Base-by-base conservation (phyloP, 2,888 invertebrate genomes). In the Nymphalis c-album region DNA sequence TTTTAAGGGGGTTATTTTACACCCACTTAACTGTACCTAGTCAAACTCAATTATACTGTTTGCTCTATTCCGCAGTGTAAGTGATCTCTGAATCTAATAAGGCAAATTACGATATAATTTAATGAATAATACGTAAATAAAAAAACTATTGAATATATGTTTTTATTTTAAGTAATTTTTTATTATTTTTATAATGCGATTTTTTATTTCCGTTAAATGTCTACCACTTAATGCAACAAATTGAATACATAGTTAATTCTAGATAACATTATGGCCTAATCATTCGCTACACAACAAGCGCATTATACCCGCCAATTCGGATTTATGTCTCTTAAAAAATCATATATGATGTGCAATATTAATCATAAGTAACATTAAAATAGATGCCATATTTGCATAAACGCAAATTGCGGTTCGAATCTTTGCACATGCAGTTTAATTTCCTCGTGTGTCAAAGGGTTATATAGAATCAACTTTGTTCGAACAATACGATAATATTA, bases 191-290 rank as follows among this genome's bases (percentile, higher is more conserved):
- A 31, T 31, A 31, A 31, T 6, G 26, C 26, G 26, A 31, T 31
- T 7, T 40, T 51, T 13, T 51, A 51, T 51, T 51, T 20, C 16
- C 16, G 13, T 40, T 16, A 57, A 35, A 60, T 40, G 26, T 40
- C 50, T 22, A 53, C 59, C 58, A 46, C 70, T 59, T 62, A 69
- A 69, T 17, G 63, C 69, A 71, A 71, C 69, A 66, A 46, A 50
- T 62, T 69, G 40, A 31, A 47, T 64, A 67, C 47, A 50, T 60
- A 53, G 45, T 57, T 63, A 18, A 26, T 20, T 58, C 47, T 60
- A 22, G 71, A 71, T 70, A 71, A 71, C 71, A 70, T 70, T 70
- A 51, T 64, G 70, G 64, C 71, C 71, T 67, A 48, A 45, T 45
- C 59, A 59, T 35, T 60, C 18, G 26, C 51, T 45, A 47, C 45